Conservation (phyloP, 2,888 invertebrate genomes). For the Amitus sp. region DNA sequence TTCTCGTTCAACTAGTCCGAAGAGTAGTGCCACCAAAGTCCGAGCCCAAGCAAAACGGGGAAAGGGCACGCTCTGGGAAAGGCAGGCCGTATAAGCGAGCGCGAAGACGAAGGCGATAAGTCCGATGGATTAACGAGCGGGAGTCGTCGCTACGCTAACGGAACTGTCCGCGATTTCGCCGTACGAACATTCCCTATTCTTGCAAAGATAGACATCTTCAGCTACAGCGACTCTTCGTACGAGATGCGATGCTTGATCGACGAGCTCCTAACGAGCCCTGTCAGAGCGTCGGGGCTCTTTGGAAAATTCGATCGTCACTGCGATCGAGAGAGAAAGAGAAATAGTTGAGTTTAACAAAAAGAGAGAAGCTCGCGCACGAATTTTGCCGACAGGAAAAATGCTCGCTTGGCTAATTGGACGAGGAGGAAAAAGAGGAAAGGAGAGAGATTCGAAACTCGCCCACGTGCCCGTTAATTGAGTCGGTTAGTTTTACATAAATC, state of each 20-base stretch:
- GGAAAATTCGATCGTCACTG: conserved; percentile 19
- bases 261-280: conserved; percentile 35
- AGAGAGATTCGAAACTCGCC: conserved; percentile 21
- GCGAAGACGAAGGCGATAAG: conserved; percentile 31
- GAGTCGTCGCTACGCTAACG: conserved; percentile 31
- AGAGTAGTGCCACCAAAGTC: too few species aligned
- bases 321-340: too few species aligned
- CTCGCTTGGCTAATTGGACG: too few species aligned
- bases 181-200: conserved; percentile 12
- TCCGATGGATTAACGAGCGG: conserved; percentile 36
- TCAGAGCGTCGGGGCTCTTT: conserved; percentile 5
- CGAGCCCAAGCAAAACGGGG: too few species aligned
- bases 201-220: conserved; percentile 27
- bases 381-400: too few species aligned
- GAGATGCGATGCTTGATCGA: conserved; percentile 31
- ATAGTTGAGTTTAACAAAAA: too few species aligned
- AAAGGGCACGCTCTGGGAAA: neutral
- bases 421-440: conserved; percentile 4
- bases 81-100: conserved; percentile 11
- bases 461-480: conserved; percentile 36
- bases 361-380: too few species aligned
- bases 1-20: too few species aligned
- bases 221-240: neutral
- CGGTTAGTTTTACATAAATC: conserved; percentile 36
- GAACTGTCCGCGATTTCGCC: conserved; percentile 33